These are phyloP conservation scores for Calycopis cecrops DNA, from an alignment of 1,140 invertebrate genomes.

Conservation along the genomic window DNA sequence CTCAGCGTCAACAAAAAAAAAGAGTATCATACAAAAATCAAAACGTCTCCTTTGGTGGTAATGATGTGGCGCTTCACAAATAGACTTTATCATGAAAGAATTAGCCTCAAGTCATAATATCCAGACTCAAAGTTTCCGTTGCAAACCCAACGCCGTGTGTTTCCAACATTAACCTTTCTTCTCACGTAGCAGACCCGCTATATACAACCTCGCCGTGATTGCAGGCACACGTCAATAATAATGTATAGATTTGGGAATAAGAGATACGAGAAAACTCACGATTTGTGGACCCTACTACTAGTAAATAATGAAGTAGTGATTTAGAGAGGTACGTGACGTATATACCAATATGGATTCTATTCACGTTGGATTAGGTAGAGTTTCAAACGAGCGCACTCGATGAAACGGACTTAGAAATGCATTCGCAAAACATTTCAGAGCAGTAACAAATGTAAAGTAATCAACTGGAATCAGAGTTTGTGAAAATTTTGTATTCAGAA, in stretches of 20 bases:
- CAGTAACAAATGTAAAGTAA: conserved; percentile 9
- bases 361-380: neutral
- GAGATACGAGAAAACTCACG: conserved; percentile 23
- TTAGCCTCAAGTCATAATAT: neutral
- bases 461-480: neutral
- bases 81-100: too few relatives aligned
- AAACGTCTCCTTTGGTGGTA: too few relatives aligned
- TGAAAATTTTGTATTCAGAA: too few relatives aligned
- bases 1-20: too few relatives aligned
- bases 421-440: conserved; percentile 6
- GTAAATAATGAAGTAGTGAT: conserved; percentile 16
- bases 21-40: too few relatives aligned
- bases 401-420: conserved; percentile 1
- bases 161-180: conserved; percentile 30
- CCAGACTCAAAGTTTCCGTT: neutral
- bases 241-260: conserved; percentile 39
- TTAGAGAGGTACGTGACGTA: neutral
- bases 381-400: neutral
- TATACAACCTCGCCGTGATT: conserved; percentile 52
- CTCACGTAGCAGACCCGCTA: conserved; percentile 37
- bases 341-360: neutral
- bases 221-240: conserved; percentile 44
- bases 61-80: too few relatives aligned
- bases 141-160: conserved; percentile 20
- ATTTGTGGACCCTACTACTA: conserved; percentile 18